Base-by-base conservation (phyloP, 2,888 invertebrate genomes). In the Acleris laterana region DNA sequence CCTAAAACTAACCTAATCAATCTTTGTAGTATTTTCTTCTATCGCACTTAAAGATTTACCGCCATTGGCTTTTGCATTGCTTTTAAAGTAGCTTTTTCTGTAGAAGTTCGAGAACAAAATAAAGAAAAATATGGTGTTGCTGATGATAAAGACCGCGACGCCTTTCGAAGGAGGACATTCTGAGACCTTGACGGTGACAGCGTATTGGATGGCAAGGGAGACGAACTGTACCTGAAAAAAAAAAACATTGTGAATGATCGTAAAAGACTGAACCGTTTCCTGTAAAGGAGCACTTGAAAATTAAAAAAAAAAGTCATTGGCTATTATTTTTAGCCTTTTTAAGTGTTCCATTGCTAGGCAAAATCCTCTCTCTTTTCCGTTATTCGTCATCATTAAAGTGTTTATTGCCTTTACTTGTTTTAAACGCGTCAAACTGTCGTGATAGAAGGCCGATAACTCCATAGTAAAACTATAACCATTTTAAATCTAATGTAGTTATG, bases 51-150 rank as follows among this genome's bases (percentile, higher is more conserved):
- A 44, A 46, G 32, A 17, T 46, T 22, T 50, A 19, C 49, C 25
- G 1, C n/a, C 16, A 22, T 49, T 60, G 16, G 38, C 5, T 17
- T 52, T 59, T 9, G n/a, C 19, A 52, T 65, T 70, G 68, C 75
- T 79, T 28, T 81, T 80, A 9, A 77, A 78, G 67, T 92, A 92
- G 61, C 77, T 89, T 63, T 90, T 84, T n/a, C 82, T 77, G 70
- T 96, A 96, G 80, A 96, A 96, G 71, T 95, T 94, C 4, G 94
- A 83, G 77, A 96, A 96, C 20, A 96, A 90, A 58, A 95, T 89
- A 0, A 95, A 81, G 74, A 96, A 95, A 32, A 95, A 88, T 0
- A 77, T 74, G 0, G 95, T 93, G 77, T 95, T 95, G 60, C 25
- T 25, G 28, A 65, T 28, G 22, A 95, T 90, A 72, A 95, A 93